These are phyloP conservation scores for Hydropsyche tenuis DNA, from an alignment of 1,140 invertebrate species.

Conservation along the genomic window DNA sequence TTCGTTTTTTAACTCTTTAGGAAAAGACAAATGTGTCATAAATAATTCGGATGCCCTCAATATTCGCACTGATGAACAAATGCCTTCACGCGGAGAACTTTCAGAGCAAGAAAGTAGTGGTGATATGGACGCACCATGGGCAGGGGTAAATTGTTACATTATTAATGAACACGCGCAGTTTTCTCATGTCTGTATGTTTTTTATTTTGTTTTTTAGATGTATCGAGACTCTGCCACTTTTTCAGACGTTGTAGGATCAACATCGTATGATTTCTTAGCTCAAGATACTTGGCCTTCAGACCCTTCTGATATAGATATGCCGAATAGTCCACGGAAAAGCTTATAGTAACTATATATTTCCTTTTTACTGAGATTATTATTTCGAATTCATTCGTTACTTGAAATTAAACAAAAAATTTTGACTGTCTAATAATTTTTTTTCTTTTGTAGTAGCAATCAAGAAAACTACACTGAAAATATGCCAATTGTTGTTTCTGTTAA, in stretches of 20 bases:
- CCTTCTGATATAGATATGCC: conserved; percentile 66
- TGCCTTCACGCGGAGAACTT: conserved; percentile 82
- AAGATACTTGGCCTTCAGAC: conserved; percentile 73
- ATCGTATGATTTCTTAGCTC: conserved; percentile 70
- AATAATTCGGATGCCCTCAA: conserved; percentile 68
- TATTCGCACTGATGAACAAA: conserved; percentile 82
- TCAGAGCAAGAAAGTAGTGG: conserved; percentile 84
- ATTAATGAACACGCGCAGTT: neutral
- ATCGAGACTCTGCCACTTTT: conserved; percentile 62
- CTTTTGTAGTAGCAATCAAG: conserved; percentile 11
- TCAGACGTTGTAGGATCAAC: conserved; percentile 59
- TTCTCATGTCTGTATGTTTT: neutral
- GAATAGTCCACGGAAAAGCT: conserved; percentile 54
- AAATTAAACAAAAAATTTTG: neutral
- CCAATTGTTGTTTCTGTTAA: conserved; percentile 46
- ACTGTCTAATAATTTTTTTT: too few species aligned
- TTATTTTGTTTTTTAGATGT: conserved; percentile 58
- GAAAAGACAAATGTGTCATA: conserved; percentile 59
- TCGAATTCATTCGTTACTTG: neutral
- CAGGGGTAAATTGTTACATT: conserved; percentile 55
- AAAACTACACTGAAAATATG: conserved; percentile 43
- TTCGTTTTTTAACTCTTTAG: conserved; percentile 58
- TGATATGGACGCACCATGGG: conserved; percentile 73
- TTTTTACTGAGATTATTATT: neutral
- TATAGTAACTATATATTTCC: conserved; percentile 54